Evolutionary conservation across 2,797 vertebrate genomes (phyloP).

Genomic region (Moxostoma hubbsi): DNA sequence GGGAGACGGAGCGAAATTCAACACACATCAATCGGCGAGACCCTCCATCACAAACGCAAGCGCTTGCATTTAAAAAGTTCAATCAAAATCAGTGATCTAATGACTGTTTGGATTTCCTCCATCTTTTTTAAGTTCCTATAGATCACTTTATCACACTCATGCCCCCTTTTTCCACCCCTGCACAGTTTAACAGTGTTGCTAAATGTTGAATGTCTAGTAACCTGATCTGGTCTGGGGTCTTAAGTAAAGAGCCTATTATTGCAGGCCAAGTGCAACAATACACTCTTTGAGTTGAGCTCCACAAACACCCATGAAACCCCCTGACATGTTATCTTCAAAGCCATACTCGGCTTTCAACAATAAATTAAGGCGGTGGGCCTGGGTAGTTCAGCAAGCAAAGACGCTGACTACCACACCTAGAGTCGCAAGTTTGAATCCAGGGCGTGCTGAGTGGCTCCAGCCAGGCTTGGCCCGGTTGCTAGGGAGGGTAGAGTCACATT

Average conservation of each 20-base stretch:
- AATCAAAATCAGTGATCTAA: too few relatives aligned
- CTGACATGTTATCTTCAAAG: neutral
- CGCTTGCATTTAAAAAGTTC: too few relatives aligned
- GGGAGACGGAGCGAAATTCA: neutral
- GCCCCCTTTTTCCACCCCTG: neutral
- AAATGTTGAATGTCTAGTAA: constrained; percentile 19
- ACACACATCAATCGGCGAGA: neutral
- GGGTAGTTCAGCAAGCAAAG: too few relatives aligned
- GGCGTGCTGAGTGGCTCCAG: too few relatives aligned
- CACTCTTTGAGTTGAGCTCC: constrained; percentile 10
- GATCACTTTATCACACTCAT: too few relatives aligned
- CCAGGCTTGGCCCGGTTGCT: too few relatives aligned
- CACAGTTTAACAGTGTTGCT: neutral
- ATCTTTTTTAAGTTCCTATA: too few relatives aligned
- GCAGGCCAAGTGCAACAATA: constrained; percentile 15
- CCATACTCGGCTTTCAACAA: constrained; percentile 3
- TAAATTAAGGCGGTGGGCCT: neutral
- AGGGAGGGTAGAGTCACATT: too few relatives aligned
- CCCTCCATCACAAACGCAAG: neutral
- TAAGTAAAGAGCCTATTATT: neutral
- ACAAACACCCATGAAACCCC: constrained; percentile 10
- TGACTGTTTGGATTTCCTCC: too few relatives aligned
- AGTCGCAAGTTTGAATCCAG: too few relatives aligned
- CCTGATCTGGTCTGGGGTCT: constrained; percentile 6
- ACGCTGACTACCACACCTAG: too few relatives aligned